Evolutionary conservation across 2,888 invertebrate genomes (phyloP).

Genomic region (Drosophila gaucha): DNA sequence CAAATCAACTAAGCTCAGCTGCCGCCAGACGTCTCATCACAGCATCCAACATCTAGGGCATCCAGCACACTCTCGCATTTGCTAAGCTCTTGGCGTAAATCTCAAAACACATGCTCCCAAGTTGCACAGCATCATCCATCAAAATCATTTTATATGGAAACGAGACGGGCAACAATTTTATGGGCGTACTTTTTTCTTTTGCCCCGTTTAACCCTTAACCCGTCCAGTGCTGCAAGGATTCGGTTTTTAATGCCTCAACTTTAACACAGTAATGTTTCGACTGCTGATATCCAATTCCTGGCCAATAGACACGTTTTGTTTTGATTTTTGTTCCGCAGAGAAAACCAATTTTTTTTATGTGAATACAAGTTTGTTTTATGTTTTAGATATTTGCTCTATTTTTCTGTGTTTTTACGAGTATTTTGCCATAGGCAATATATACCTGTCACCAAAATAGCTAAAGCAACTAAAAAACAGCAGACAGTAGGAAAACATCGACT

Average conservation of each 20-base stretch:
- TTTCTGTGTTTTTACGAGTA: conserved; percentile 59
- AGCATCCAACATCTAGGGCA: conserved; percentile 23
- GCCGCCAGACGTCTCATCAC: conserved; percentile 36
- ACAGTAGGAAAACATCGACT: not conserved
- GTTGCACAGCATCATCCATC: conserved; percentile 78
- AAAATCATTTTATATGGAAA: conserved; percentile 80
- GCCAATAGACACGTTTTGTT: conserved; percentile 44
- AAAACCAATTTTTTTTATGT: conserved; percentile 43
- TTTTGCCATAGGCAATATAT: conserved; percentile 13
- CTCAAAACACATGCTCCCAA: conserved; percentile 76
- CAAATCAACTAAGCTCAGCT: conserved; percentile 32
- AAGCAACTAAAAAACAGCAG: not conserved
- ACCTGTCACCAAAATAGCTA: conserved; percentile 37
- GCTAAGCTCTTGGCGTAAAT: conserved; percentile 62
- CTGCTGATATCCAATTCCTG: conserved; percentile 24
- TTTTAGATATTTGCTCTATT: conserved; percentile 31
- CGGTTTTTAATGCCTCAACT: conserved; percentile 67
- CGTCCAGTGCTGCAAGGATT: conserved; percentile 4
- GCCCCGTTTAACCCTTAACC: conserved; percentile 57
- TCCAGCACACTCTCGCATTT: conserved; percentile 40
- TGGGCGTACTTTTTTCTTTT: conserved; percentile 52
- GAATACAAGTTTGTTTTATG: conserved; percentile 61
- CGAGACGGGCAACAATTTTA: conserved; percentile 68
- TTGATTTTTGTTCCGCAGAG: conserved; percentile 40
- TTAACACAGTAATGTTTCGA: conserved; percentile 48